Evolutionary conservation across 2,888 invertebrate genomes (phyloP).

Genomic region (Drosophila bunnanda): DNA sequence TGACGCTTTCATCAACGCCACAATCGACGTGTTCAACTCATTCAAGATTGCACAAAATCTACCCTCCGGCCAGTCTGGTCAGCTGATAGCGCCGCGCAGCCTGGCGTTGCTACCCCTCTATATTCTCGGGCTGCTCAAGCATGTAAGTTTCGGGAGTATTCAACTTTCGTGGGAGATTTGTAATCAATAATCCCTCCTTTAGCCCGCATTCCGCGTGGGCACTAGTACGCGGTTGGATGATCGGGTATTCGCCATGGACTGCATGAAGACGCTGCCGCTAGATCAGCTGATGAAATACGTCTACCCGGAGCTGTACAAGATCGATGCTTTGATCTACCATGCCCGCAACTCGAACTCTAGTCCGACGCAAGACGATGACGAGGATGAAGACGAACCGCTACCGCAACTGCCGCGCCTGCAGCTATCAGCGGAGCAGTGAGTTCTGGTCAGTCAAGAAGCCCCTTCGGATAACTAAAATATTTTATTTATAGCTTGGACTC

Average conservation of each 20-base stretch:
- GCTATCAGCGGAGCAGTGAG: conserved; percentile 91
- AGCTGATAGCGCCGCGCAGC: conserved; percentile 91
- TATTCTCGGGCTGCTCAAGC: conserved; percentile 94
- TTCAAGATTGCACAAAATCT: conserved; percentile 89
- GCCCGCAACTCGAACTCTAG: conserved; percentile 78
- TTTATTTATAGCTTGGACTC: conserved; percentile 87
- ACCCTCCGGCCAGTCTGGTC: conserved; percentile 86
- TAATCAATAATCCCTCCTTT: conserved; percentile 43
- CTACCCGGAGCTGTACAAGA: conserved; percentile 96
- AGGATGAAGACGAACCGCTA: conserved; percentile 84
- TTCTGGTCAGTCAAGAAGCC: not conserved
- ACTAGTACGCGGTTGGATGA: conserved; percentile 96
- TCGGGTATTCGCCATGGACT: conserved; percentile 96
- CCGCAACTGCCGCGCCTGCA: conserved; percentile 92
- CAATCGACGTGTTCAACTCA: conserved; percentile 93
- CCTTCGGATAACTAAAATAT: not conserved
- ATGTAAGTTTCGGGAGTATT: conserved; percentile 86
- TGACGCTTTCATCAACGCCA: conserved; percentile 98
- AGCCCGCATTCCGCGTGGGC: conserved; percentile 95
- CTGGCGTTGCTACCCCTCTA: conserved; percentile 94
- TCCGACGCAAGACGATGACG: conserved; percentile 71
- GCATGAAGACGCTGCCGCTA: conserved; percentile 95
- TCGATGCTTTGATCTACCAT: conserved; percentile 89
- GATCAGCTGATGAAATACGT: conserved; percentile 91
- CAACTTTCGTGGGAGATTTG: accelerated